Base-by-base conservation (phyloP, 2,888 invertebrate genomes). In the Ceramica pisi region DNA sequence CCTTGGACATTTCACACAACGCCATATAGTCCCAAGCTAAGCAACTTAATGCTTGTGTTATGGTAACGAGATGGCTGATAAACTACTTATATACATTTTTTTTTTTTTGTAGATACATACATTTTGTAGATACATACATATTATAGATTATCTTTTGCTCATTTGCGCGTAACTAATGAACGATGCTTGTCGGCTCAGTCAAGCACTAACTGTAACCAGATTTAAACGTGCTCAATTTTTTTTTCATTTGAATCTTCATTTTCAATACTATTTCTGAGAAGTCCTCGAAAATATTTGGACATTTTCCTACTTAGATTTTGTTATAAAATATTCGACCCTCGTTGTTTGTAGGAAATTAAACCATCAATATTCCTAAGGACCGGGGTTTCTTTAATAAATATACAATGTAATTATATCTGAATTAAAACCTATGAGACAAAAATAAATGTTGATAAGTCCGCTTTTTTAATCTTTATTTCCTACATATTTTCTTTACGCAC, bases 101-200 rank as follows among this genome's bases (percentile, higher is more conserved):
- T n/a, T n/a, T n/a, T n/a, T n/a, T n/a, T n/a, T n/a, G n/a, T n/a
- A n/a, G n/a, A n/a, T n/a, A n/a, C n/a, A n/a, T n/a, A n/a, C n/a
- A n/a, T n/a, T n/a, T n/a, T n/a, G n/a, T n/a, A n/a, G n/a, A n/a
- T n/a, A n/a, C n/a, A n/a, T n/a, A 38, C 19, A 10, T 12, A 35
- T 59, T 71, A 23, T 14, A 60, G 56, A 55, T 48, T 35, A 5
- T 12, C 21, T 57, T 67, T 59, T 14, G 16, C 8, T 41, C 41
- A 31, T 55, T 73, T 50, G 26, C 21, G 53, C 70, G 62, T 53
- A 31, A 41, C 59, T 75, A 75, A 71, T 78, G 26, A 71, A 71
- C 69, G 41, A 53, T 62, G 71, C 62, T 59, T 55, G 55, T 70
- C 53, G 46, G 44, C 44, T 57, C 50, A 48, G 75, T 75, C 65